phyloP scores from a whole-genome alignment of 2,888 invertebrate genomes.

The Onthophagus sagittarius region DNA sequence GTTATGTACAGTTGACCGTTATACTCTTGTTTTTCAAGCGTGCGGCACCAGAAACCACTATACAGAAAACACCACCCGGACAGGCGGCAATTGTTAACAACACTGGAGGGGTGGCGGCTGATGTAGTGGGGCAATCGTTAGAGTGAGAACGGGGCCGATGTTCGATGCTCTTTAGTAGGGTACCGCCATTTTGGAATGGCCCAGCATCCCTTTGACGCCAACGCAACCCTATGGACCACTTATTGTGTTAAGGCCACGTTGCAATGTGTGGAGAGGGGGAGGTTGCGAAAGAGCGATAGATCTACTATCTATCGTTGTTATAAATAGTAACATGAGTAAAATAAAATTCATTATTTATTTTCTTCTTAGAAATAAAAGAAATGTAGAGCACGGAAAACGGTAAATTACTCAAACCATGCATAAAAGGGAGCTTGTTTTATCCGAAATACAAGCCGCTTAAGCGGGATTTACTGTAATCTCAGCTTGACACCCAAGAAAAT shows the following conservation, averaged over 20 bases:
- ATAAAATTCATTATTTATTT: not conserved
- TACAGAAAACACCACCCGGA: not conserved
- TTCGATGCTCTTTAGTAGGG: conserved; percentile 26
- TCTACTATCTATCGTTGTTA: too few species aligned
- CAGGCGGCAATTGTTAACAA: not conserved
- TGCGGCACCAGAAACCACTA: not conserved
- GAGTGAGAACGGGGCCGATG: conserved; percentile 1
- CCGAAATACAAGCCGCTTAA: not conserved
- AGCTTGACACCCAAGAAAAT: not conserved
- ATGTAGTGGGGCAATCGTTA: conserved; percentile 4
- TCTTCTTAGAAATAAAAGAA: not conserved
- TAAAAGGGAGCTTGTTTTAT: not conserved
- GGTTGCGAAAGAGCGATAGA: not conserved
- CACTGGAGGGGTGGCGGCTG: not conserved
- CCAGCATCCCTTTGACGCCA: conserved; percentile 37
- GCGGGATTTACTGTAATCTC: not conserved
- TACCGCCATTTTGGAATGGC: conserved; percentile 39
- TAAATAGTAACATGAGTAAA: too few species aligned
- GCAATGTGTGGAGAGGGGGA: not conserved
- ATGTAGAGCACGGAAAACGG: not conserved
- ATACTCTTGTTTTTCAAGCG: not conserved
- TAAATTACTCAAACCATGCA: not conserved
- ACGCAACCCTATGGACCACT: conserved; percentile 28
- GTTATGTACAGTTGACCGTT: not conserved
- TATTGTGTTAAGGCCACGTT: conserved; percentile 17